These are phyloP conservation scores for Pissodes strobi DNA, from an alignment of 1,140 invertebrate genomes.

Conservation along the genomic window DNA sequence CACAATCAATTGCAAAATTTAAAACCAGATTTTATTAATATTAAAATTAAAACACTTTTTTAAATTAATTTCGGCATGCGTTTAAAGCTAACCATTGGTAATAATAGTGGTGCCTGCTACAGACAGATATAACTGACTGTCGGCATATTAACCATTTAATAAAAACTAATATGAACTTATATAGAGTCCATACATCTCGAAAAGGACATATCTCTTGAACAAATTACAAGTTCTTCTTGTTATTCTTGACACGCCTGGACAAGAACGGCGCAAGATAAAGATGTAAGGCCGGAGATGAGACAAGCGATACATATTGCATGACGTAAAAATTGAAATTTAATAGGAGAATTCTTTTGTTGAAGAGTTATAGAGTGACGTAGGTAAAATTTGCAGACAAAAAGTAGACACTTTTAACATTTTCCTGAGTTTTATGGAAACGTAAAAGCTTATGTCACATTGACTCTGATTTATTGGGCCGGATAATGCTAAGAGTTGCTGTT, in stretches of 20 bases:
- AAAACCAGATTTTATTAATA: too few species aligned
- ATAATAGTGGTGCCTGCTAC: too few species aligned
- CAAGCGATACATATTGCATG: conserved; percentile 29
- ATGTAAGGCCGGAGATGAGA: conserved; percentile 19
- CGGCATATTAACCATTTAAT: conserved; percentile 14
- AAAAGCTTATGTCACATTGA: neutral
- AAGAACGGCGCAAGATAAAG: conserved; percentile 16
- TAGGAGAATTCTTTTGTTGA: conserved; percentile 8
- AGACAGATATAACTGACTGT: too few species aligned
- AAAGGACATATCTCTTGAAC: conserved; percentile 28
- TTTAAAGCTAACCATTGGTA: too few species aligned
- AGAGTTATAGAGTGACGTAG: conserved; percentile 23
- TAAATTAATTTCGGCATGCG: too few species aligned
- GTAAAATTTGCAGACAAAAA: conserved; percentile 9
- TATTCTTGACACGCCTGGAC: conserved; percentile 23
- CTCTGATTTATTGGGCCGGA: too few species aligned
- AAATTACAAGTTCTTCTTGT: conserved; percentile 15
- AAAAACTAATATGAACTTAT: conserved; percentile 19
- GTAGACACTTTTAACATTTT: conserved; percentile 1
- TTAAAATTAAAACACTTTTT: too few species aligned
- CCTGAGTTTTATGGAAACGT: conserved; percentile 3
- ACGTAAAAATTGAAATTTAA: conserved; percentile 27
- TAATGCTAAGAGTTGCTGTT: too few species aligned
- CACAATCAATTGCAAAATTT: too few species aligned
- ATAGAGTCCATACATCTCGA: conserved; percentile 21